phyloP scores from a whole-genome alignment of 2,888 invertebrate species.

The Timandra comae region DNA sequence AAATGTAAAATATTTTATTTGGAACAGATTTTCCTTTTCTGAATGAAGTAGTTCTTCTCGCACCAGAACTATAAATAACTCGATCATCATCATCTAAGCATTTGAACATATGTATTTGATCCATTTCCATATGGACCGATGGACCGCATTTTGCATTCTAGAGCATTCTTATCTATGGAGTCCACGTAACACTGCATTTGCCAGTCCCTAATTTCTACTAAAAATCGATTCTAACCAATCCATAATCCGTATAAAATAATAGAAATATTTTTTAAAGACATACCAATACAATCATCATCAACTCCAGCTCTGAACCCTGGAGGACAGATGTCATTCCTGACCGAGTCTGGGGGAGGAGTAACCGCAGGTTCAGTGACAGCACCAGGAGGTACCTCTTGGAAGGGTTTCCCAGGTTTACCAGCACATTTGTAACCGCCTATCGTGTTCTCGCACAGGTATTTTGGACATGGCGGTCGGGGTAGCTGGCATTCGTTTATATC shows the following conservation, averaged over 20 bases:
- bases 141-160: no score
- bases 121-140: no score
- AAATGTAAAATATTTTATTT: no score
- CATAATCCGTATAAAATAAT: background rate
- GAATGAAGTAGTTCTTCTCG: no score
- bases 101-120: no score
- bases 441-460: constrained; percentile 69
- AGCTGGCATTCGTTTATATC: constrained; percentile 92
- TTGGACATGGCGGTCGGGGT: constrained; percentile 63
- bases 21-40: no score
- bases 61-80: no score
- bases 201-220: background rate
- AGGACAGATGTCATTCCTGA: constrained; percentile 69
- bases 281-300: constrained; percentile 71
- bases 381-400: constrained; percentile 36
- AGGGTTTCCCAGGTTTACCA: constrained; percentile 62
- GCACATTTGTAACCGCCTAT: constrained; percentile 70
- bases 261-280: constrained; percentile 14
- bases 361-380: constrained; percentile 32
- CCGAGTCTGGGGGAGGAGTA: constrained; percentile 18
- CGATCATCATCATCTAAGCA: no score
- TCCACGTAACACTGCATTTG: background rate
- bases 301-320: constrained; percentile 73
- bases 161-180: no score
- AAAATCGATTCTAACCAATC: background rate